Evolutionary conservation across 2,797 vertebrate species (phyloP).

Genomic region (Helarctos malayanus): DNA sequence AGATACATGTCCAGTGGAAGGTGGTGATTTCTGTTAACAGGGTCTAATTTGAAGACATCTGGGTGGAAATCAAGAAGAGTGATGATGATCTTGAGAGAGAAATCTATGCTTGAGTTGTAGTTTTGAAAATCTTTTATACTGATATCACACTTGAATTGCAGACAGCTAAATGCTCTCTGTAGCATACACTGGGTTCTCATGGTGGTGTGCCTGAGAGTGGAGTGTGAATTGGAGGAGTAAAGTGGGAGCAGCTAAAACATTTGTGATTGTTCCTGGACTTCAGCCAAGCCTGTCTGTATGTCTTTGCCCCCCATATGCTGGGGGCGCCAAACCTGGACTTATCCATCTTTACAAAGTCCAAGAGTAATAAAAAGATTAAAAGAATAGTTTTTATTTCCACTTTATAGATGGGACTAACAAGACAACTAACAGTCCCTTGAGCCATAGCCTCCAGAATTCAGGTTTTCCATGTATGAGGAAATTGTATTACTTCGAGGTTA

Average conservation of each 20-base stretch:
- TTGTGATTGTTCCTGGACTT: not conserved
- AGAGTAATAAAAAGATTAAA: not conserved
- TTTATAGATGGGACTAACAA: constrained; percentile 52
- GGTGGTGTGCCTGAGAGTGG: not conserved
- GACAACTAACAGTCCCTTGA: constrained; percentile 5
- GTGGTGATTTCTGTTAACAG: not conserved
- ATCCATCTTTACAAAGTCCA: constrained; percentile 51
- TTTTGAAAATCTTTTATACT: constrained; percentile 5
- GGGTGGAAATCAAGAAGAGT: not conserved
- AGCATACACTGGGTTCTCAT: not conserved
- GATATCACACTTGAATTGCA: not conserved
- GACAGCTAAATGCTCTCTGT: not conserved
- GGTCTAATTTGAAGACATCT: not conserved
- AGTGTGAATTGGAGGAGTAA: not conserved
- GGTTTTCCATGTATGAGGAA: constrained; percentile 34
- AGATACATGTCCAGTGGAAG: not conserved
- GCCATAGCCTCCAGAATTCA: constrained; percentile 39
- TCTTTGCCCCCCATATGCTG: not conserved
- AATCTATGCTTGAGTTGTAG: not conserved
- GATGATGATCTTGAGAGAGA: not conserved
- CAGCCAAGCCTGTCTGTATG: not conserved
- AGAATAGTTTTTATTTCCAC: constrained; percentile 53
- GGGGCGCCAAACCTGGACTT: not conserved
- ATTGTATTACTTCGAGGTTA: constrained; percentile 57
- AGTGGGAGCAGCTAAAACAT: not conserved